These are phyloP conservation scores for Dasysyrphus albostriatus DNA, from an alignment of 2,888 invertebrate species.

Conservation along the genomic window DNA sequence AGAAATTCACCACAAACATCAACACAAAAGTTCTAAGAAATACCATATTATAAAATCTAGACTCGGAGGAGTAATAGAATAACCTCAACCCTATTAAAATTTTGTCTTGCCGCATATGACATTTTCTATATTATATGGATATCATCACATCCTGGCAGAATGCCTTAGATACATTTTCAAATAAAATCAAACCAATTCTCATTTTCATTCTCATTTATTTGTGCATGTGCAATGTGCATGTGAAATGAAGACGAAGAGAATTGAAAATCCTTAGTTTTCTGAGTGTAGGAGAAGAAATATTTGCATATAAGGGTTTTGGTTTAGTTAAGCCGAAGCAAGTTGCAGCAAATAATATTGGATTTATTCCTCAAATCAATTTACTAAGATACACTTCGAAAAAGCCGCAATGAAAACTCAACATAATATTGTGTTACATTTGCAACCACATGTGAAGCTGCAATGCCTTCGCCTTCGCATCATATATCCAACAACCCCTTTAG, in stretches of 20 bases:
- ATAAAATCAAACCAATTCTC: slow-evolving; percentile 42
- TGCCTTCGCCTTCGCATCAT: background rate
- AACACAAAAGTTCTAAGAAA: slow-evolving; percentile 23
- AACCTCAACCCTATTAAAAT: slow-evolving; percentile 43
- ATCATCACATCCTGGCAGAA: slow-evolving; percentile 1
- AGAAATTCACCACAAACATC: slow-evolving; percentile 56
- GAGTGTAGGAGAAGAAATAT: slow-evolving; percentile 2
- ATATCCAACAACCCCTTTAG: background rate
- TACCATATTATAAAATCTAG: background rate
- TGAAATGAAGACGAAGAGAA: slow-evolving; percentile 41
- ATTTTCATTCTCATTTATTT: slow-evolving; percentile 22
- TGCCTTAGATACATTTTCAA: slow-evolving; percentile 58
- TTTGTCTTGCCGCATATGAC: slow-evolving; percentile 6
- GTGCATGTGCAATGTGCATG: background rate
- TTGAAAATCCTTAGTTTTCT: slow-evolving; percentile 23
- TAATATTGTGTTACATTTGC: slow-evolving; percentile 70
- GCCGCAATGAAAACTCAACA: slow-evolving; percentile 75
- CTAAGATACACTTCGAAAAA: slow-evolving; percentile 68
- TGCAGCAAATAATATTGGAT: slow-evolving; percentile 23
- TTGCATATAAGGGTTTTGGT: slow-evolving; percentile 11
- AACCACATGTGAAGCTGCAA: slow-evolving; percentile 44
- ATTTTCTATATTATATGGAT: background rate
- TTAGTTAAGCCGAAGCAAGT: slow-evolving; percentile 14
- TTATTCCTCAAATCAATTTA: slow-evolving; percentile 70
- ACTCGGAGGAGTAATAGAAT: slow-evolving; percentile 29